A percentile compares a stretch with the other conserved stretches of the same genome.
Evolutionary conservation across 2,888 invertebrate species (phyloP).

Genomic region (Pristionchus entomophagus): DNA sequence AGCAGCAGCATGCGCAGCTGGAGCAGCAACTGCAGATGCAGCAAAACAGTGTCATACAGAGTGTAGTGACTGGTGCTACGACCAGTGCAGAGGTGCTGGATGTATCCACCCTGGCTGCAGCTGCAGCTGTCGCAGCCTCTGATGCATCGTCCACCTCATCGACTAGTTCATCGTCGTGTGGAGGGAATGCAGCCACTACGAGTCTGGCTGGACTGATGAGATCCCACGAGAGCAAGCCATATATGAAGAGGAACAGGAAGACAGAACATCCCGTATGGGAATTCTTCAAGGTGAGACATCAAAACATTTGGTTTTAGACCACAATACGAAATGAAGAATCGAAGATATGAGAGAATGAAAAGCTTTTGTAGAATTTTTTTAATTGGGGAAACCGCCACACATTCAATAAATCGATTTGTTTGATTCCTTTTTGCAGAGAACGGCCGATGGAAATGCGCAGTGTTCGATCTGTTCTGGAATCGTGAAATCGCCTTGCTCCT

Average conservation of each 20-base stretch:
- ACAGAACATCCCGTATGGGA: conserved; percentile 69
- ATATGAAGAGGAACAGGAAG: conserved; percentile 65
- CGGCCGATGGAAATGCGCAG: conserved; percentile 64
- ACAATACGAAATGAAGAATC: no score
- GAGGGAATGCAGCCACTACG: conserved; percentile 8
- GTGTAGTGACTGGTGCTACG: not conserved
- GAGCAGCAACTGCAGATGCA: not conserved
- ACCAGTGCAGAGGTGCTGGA: not conserved
- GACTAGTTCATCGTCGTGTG: conserved; percentile 36
- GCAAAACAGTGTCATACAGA: conserved; percentile 7
- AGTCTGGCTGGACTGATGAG: conserved; percentile 7
- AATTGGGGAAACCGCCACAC: no score
- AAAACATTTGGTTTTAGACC: not conserved
- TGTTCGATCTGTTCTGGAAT: conserved; percentile 64
- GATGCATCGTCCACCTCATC: conserved; percentile 47
- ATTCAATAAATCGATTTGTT: not conserved
- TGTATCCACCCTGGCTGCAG: conserved; percentile 6
- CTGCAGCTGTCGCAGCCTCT: conserved; percentile 16
- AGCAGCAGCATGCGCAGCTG: conserved; percentile 19
- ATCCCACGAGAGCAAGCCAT: conserved; percentile 54
- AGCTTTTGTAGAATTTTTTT: no score
- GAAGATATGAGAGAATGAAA: no score
- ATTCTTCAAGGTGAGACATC: conserved; percentile 57
- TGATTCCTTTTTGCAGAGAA: conserved; percentile 49
- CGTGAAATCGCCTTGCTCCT: conserved; percentile 64